A percentile compares a stretch with the other conserved stretches of the same genome.
Evolutionary conservation across 2,888 invertebrate genomes (phyloP).

Genomic region (Geotrupes spiniger): DNA sequence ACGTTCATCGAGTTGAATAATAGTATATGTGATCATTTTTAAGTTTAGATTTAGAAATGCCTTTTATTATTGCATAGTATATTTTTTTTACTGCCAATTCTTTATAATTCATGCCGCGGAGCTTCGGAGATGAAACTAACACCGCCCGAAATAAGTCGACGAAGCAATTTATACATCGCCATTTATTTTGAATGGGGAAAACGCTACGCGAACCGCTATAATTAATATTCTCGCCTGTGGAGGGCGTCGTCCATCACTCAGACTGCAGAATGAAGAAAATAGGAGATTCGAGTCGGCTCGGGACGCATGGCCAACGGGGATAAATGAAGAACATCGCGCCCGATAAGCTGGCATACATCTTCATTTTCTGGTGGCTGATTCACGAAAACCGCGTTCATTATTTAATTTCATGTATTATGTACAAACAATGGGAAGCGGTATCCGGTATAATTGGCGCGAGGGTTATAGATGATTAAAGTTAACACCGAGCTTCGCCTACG

Average conservation of each 20-base stretch:
- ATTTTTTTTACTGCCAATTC: no score
- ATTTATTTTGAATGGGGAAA: conserved; percentile 34
- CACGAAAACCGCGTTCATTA: no score
- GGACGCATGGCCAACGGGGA: conserved; percentile 28
- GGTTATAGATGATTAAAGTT: no score
- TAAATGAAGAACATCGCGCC: conserved; percentile 33
- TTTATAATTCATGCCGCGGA: neutral
- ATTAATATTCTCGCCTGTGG: conserved; percentile 36
- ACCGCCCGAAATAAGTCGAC: conserved; percentile 22
- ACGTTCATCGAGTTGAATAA: no score
- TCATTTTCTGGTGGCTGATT: conserved; percentile 26
- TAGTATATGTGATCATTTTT: no score
- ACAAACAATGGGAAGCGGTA: no score
- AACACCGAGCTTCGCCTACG: no score
- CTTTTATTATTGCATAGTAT: no score
- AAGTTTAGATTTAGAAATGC: no score
- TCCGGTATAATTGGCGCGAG: no score
- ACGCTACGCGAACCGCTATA: conserved; percentile 32
- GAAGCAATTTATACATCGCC: conserved; percentile 35
- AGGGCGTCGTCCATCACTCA: conserved; percentile 29
- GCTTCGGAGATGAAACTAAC: conserved; percentile 1
- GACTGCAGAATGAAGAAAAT: conserved; percentile 12
- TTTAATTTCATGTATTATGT: no score
- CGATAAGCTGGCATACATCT: conserved; percentile 33
- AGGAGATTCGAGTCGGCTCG: conserved; percentile 7